Evolutionary conservation across 2,888 invertebrate species (phyloP).

Genomic region (Eulithis testata): DNA sequence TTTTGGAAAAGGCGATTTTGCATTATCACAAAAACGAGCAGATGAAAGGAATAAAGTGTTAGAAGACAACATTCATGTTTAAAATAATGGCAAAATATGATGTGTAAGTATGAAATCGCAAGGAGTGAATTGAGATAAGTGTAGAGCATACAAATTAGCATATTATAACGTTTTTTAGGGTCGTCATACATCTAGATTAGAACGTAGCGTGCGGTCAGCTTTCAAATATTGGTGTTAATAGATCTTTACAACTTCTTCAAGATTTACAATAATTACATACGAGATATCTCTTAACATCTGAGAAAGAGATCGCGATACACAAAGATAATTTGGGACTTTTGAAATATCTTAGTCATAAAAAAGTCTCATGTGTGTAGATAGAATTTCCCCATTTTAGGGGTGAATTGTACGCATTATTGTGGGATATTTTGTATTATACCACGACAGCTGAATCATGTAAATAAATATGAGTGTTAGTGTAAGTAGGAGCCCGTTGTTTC

Average conservation of each 20-base stretch:
- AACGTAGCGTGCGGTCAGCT: constrained; percentile 79
- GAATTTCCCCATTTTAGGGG: constrained; percentile 1
- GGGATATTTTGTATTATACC: constrained; percentile 16
- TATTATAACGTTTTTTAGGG: constrained; percentile 65
- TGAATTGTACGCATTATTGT: constrained; percentile 1
- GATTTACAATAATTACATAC: constrained; percentile 49
- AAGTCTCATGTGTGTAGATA: not conserved
- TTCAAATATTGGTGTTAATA: constrained; percentile 79
- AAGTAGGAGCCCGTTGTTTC: constrained; percentile 53
- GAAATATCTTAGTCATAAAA: not conserved
- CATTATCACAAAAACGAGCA: constrained; percentile 22
- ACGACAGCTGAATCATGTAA: constrained; percentile 55
- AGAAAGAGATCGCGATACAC: not conserved
- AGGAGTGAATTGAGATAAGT: constrained; percentile 50
- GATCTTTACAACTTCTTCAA: constrained; percentile 73
- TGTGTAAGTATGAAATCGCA: constrained; percentile 22
- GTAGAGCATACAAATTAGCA: constrained; percentile 71
- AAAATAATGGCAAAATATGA: constrained; percentile 17
- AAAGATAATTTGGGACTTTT: not conserved
- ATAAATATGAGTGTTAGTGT: constrained; percentile 72
- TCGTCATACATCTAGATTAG: constrained; percentile 72
- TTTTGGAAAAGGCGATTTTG: constrained; percentile 13
- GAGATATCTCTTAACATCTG: constrained; percentile 17
- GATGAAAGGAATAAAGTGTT: constrained; percentile 13
- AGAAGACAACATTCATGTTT: not conserved